Evolutionary conservation across 2,113 vertebrate genomes (phyloP).

Genomic region (Scomber colias): DNA sequence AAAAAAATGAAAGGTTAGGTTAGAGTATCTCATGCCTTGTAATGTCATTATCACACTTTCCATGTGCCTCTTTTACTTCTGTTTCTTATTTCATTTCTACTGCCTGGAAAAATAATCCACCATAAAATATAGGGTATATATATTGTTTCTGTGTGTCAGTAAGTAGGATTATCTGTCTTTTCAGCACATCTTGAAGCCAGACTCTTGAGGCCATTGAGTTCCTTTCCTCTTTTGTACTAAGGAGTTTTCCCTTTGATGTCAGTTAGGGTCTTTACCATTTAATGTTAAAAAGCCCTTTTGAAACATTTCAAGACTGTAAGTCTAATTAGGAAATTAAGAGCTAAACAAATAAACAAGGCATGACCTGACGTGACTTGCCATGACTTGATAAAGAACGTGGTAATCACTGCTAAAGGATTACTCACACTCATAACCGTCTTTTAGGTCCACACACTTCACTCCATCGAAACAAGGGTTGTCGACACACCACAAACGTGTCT

Average conservation of each 20-base stretch:
- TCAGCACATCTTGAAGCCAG: not conserved
- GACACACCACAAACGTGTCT: slow-evolving; percentile 92
- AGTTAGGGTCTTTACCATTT: slow-evolving; percentile 5
- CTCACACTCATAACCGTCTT: slow-evolving; percentile 95
- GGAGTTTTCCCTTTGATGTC: not conserved
- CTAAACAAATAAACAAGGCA: slow-evolving; percentile 13
- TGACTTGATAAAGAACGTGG: not conserved
- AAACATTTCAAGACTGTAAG: not conserved
- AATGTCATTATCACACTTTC: no score
- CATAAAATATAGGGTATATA: no score
- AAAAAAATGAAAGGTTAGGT: no score
- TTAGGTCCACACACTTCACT: slow-evolving; percentile 87
- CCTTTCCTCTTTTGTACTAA: not conserved
- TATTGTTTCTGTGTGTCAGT: not conserved
- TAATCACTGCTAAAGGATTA: slow-evolving; percentile 22
- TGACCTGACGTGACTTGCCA: not conserved
- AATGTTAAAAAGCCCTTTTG: not conserved
- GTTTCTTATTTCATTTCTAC: no score
- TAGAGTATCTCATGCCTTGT: no score
- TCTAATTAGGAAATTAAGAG: slow-evolving; percentile 22
- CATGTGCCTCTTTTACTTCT: not conserved
- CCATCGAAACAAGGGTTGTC: slow-evolving; percentile 86
- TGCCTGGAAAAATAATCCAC: no score
- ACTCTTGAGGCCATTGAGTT: not conserved
- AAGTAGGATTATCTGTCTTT: not conserved